Conservation (phyloP, 2,888 invertebrate species). For the Eilema depressum region DNA sequence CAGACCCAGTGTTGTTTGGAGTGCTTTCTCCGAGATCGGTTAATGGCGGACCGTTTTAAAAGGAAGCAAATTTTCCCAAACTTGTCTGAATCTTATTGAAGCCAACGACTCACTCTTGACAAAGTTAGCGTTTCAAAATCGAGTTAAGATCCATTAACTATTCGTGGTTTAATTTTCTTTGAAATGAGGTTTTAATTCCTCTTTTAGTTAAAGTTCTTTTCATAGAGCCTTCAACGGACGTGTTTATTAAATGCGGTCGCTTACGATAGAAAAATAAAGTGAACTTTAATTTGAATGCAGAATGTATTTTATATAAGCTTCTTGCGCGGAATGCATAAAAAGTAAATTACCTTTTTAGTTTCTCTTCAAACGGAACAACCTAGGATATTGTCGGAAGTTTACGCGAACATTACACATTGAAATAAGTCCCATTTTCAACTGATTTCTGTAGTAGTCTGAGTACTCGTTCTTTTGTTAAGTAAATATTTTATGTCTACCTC, state of each 20-base stretch:
- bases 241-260: conserved; percentile 60
- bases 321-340: background rate
- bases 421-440: background rate
- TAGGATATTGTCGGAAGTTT: too few species aligned
- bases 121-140: conserved; percentile 80
- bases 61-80: conserved; percentile 75
- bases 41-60: conserved; percentile 67
- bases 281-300: background rate
- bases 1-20: conserved; percentile 55
- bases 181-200: conserved; percentile 78
- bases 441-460: background rate
- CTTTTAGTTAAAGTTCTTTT: conserved; percentile 66
- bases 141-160: conserved; percentile 83
- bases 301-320: background rate
- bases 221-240: conserved; percentile 53
- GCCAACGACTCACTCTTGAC: conserved; percentile 73
- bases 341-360: conserved; percentile 2
- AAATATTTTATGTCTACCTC: background rate
- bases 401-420: too few species aligned
- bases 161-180: conserved; percentile 80
- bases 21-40: conserved; percentile 57
- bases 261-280: conserved; percentile 45
- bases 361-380: background rate
- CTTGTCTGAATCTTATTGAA: conserved; percentile 78
- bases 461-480: background rate